A percentile compares a stretch with the other conserved stretches of the same genome.
Conservation (phyloP, 2,797 vertebrate species). For the Avahi laniger region DNA sequence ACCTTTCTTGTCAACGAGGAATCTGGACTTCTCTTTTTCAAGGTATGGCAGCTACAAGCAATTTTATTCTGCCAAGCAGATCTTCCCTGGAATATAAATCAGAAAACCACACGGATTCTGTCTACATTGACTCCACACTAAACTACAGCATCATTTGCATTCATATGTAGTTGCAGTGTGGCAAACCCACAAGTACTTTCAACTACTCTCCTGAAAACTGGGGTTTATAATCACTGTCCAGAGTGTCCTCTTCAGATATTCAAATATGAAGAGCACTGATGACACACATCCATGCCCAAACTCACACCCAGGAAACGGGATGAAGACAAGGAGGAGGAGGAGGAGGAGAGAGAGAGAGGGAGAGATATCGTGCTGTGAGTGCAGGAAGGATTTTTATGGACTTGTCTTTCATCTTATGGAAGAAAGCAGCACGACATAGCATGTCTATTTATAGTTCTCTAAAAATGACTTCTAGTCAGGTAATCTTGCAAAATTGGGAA, state of each 20-base stretch:
- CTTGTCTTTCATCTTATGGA: conserved; percentile 58
- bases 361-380: not conserved
- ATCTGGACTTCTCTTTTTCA: not conserved
- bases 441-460: conserved; percentile 67
- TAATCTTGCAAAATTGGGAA: conserved; percentile 69
- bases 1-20: not conserved
- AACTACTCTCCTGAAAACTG: not conserved
- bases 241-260: conserved; percentile 24
- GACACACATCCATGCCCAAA: not conserved
- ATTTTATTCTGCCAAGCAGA: not conserved
- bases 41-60: not conserved
- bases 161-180: not conserved
- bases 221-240: not conserved
- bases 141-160: not conserved
- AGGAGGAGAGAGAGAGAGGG: not conserved
- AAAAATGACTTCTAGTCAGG: conserved; percentile 68
- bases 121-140: not conserved
- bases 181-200: not conserved
- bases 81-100: conserved; percentile 13
- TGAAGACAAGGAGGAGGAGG: not conserved
- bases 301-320: not conserved
- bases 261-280: not conserved
- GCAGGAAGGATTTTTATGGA: conserved; percentile 51
- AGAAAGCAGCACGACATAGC: conserved; percentile 49
- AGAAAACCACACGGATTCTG: conserved; percentile 3